Evolutionary conservation across 2,797 vertebrate genomes (phyloP).

Genomic region (Tangara arthus): DNA sequence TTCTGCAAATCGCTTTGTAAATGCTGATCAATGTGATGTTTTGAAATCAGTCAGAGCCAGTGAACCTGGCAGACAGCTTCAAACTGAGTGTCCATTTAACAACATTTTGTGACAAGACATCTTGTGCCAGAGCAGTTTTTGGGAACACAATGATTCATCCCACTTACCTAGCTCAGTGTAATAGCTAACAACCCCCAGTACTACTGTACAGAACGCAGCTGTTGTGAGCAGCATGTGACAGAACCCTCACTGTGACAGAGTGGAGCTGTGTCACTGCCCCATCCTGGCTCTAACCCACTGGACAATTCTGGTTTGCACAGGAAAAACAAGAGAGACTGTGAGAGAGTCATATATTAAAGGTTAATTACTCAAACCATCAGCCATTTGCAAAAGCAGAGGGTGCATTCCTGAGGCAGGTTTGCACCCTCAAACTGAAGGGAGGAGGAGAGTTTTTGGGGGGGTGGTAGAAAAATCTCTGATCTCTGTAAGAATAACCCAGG

Average conservation of each 20-base stretch:
- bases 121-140: not conserved
- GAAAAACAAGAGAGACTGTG: not conserved
- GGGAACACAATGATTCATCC: not conserved
- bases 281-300: not conserved
- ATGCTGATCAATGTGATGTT: not conserved
- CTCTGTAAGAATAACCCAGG: not conserved
- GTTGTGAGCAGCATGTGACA: not conserved
- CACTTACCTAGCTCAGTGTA: not conserved
- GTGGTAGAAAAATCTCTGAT: not conserved
- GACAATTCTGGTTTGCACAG: not conserved
- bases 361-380: fast-evolving
- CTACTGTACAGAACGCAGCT: not conserved
- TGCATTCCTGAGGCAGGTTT: not conserved
- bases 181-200: not conserved
- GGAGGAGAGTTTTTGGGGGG: not conserved
- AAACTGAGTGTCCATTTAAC: not conserved
- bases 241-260: not conserved
- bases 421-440: fast-evolving
- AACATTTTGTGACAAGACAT: not conserved
- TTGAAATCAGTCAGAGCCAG: not conserved
- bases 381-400: not conserved
- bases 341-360: not conserved
- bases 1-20: slow-evolving; percentile 1
- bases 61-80: not conserved
- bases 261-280: not conserved